Conservation (phyloP, 1,140 invertebrate species). For the Calosoma granatense region DNA sequence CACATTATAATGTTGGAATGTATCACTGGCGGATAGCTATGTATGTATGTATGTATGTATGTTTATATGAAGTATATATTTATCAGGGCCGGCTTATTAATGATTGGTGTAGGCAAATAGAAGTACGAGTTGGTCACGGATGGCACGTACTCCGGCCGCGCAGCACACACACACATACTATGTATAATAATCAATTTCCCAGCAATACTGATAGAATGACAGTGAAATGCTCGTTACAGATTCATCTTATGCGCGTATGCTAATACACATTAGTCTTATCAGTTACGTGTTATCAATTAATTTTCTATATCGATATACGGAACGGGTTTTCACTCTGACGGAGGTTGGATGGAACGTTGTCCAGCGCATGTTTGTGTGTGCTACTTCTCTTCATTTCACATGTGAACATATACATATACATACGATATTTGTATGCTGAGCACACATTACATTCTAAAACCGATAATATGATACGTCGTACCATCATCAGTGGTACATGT, state of each 20-base stretch:
- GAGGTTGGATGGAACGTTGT: no score
- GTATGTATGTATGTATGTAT: no score
- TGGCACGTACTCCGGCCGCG: background rate
- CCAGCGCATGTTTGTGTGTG: no score
- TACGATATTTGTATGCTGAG: no score
- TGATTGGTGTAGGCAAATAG: background rate
- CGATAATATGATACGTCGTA: no score
- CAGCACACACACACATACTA: no score
- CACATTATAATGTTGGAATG: no score
- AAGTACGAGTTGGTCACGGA: background rate
- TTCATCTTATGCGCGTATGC: background rate
- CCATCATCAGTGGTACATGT: no score
- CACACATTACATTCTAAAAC: no score
- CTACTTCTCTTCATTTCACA: no score
- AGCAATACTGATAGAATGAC: background rate
- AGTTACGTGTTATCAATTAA: background rate
- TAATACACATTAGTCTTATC: conserved; percentile 7
- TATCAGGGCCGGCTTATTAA: background rate
- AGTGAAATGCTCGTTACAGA: conserved; percentile 1
- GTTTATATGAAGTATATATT: background rate
- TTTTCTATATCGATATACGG: conserved; percentile 1
- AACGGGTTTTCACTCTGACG: background rate
- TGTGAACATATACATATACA: no score
- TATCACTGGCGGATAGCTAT: no score
- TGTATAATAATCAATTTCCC: conserved; percentile 1